Percentiles rank a stretch among this genome's conserved stretches.
Conservation (phyloP, 1,140 invertebrate genomes). For the Neotoxoptera formosana region DNA sequence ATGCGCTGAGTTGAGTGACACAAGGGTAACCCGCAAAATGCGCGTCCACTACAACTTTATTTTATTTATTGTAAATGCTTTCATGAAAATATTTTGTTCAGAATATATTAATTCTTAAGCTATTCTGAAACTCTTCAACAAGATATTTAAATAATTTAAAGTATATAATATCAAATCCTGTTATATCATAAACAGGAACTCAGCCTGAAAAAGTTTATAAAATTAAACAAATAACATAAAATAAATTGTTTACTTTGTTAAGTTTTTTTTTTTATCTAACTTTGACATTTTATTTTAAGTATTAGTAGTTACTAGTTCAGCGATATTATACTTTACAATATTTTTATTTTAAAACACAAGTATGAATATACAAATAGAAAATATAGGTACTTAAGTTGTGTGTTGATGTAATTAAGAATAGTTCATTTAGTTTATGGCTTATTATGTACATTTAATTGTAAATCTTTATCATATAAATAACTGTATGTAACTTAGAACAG, state of each 20-base stretch:
- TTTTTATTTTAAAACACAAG: neutral
- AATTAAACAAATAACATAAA: neutral
- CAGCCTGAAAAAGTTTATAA: neutral
- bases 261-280: neutral
- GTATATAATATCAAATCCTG: neutral
- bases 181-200: slow-evolving; percentile 8
- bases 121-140: neutral
- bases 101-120: neutral
- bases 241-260: neutral
- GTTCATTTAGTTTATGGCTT: too few relatives aligned
- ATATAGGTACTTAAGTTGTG: too few relatives aligned
- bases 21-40: neutral
- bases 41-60: neutral
- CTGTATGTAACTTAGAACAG: neutral
- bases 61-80: neutral
- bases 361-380: too few relatives aligned
- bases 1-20: neutral
- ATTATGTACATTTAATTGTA: neutral
- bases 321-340: neutral
- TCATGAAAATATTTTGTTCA: neutral
- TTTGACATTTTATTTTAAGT: neutral
- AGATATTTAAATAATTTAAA: neutral
- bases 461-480: neutral
- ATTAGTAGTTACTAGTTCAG: neutral
- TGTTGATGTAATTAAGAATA: too few relatives aligned